Conservation (phyloP, 2,797 vertebrate genomes). For the Pogoniulus pusillus region DNA sequence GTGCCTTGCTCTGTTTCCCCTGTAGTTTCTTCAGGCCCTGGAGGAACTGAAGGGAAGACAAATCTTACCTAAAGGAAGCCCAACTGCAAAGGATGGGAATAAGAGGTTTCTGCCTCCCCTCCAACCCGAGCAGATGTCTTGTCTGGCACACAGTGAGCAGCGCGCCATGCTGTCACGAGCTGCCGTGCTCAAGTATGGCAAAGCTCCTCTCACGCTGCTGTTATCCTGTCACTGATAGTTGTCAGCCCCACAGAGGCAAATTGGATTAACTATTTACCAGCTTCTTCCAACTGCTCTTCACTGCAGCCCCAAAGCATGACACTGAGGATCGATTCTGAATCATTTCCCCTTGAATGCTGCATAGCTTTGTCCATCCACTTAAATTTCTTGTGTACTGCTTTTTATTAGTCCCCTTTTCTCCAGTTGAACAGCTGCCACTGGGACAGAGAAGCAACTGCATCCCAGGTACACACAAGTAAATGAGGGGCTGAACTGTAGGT, state of each 20-base stretch:
- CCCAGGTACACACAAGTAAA: neutral
- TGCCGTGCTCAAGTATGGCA: neutral
- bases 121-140: neutral
- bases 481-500: neutral
- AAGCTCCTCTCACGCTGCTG: neutral
- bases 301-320: neutral
- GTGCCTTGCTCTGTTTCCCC: neutral
- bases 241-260: neutral
- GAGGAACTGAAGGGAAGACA: neutral
- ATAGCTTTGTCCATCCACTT: neutral
- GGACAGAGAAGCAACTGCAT: slow-evolving; percentile 58
- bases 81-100: neutral
- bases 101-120: neutral
- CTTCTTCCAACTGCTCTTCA: neutral
- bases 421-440: slow-evolving; percentile 74
- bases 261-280: neutral
- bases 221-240: neutral
- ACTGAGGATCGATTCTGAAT: neutral
- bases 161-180: fast-evolving
- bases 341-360: neutral
- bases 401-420: neutral
- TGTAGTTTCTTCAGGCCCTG: neutral
- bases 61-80: neutral
- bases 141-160: neutral
- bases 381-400: neutral